A percentile compares a stretch with the other conserved stretches of the same genome.
Conservation (phyloP, 2,797 vertebrate genomes). For the Acipenser oxyrinchus region DNA sequence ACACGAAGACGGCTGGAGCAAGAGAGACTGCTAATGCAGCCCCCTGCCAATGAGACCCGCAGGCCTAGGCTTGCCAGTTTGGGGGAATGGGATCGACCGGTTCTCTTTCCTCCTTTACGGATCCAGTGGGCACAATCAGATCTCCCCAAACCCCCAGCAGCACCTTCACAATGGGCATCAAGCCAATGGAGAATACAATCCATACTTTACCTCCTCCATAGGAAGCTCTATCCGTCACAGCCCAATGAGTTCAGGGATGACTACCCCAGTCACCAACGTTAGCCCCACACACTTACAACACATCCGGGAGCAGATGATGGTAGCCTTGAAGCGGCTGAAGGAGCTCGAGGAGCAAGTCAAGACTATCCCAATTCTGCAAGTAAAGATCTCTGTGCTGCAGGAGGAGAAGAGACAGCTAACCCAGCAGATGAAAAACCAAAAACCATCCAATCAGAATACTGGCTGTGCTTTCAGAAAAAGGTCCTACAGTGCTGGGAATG, state of each 20-base stretch:
- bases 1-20: slow-evolving; percentile 86
- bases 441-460: slow-evolving; percentile 46
- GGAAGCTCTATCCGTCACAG: slow-evolving; percentile 92
- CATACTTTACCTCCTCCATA: slow-evolving; percentile 71
- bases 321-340: slow-evolving; percentile 84
- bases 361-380: slow-evolving; percentile 89
- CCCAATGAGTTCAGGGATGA: slow-evolving; percentile 87
- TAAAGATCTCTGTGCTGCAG: slow-evolving; percentile 95
- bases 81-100: slow-evolving; percentile 84
- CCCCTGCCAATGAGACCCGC: slow-evolving; percentile 60
- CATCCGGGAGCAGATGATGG: slow-evolving; percentile 94
- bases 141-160: slow-evolving; percentile 55
- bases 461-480: slow-evolving; percentile 70
- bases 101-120: slow-evolving; percentile 80
- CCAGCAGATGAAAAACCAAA: slow-evolving; percentile 76
- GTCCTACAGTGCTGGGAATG: slow-evolving; percentile 87
- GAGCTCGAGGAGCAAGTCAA: slow-evolving; percentile 92
- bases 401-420: slow-evolving; percentile 88
- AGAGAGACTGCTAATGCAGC: slow-evolving; percentile 79
- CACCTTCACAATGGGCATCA: slow-evolving; percentile 71
- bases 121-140: slow-evolving; percentile 61
- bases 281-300: slow-evolving; percentile 90
- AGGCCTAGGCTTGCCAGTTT: slow-evolving; percentile 87
- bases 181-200: slow-evolving; percentile 68
- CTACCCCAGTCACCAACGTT: slow-evolving; percentile 86